These are phyloP conservation scores for Pavo muticus DNA, from an alignment of 2,113 vertebrate genomes.

Conservation along the genomic window DNA sequence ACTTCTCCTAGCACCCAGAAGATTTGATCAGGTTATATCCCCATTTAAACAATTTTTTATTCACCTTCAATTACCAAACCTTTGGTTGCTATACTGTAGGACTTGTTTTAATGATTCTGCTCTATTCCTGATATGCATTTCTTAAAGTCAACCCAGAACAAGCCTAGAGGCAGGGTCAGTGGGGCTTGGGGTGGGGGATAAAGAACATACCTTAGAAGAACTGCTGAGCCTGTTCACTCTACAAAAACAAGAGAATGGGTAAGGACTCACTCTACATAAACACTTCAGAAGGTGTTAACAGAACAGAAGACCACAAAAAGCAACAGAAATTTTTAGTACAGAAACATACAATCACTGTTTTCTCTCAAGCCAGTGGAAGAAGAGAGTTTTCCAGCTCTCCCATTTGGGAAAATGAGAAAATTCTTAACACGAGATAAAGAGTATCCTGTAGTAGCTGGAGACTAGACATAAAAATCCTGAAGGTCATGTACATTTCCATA, in stretches of 20 bases:
- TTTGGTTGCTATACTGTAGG: not conserved
- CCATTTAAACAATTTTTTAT: not conserved
- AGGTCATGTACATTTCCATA: not conserved
- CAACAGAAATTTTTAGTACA: not conserved
- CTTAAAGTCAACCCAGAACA: not conserved
- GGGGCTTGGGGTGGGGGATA: accelerated
- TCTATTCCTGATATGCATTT: not conserved
- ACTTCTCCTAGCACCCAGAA: not conserved
- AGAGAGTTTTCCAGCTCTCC: not conserved
- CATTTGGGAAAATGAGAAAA: not conserved
- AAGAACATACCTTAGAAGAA: not conserved
- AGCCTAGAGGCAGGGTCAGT: not conserved
- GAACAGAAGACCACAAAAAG: not conserved
- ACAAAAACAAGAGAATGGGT: not conserved
- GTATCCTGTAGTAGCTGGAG: not conserved
- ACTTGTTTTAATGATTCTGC: not conserved
- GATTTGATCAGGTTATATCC: not conserved
- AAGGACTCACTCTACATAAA: not conserved
- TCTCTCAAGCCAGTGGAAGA: not conserved
- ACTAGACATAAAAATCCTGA: not conserved
- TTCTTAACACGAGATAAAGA: not conserved
- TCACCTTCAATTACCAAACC: not conserved
- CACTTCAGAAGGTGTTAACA: not conserved
- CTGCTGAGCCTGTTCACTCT: not conserved
- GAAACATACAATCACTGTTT: not conserved